Conservation (phyloP, 2,797 vertebrate genomes). For the Ctenopoma kingsleyae region DNA sequence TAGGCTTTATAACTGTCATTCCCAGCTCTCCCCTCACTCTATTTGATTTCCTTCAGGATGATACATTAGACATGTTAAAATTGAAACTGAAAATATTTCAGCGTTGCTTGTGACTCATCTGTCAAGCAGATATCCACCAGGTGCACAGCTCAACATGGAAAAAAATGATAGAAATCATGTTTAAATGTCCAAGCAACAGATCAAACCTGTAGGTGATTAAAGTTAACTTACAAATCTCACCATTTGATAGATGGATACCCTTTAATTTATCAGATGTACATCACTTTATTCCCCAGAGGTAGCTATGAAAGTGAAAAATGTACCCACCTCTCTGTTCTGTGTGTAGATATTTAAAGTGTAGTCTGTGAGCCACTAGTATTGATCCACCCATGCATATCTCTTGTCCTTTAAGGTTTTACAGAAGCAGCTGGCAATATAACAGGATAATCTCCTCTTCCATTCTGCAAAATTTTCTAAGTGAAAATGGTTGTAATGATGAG, state of each 20-base stretch:
- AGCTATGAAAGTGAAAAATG: slow-evolving; percentile 57
- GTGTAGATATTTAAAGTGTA: slow-evolving; percentile 51
- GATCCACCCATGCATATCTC: slow-evolving; percentile 62
- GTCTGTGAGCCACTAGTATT: slow-evolving; percentile 48
- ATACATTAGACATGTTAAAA: slow-evolving; percentile 68
- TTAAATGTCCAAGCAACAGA: slow-evolving; percentile 52
- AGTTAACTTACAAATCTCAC: slow-evolving; percentile 55
- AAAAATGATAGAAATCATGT: slow-evolving; percentile 51
- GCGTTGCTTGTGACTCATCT: slow-evolving; percentile 56
- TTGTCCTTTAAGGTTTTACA: slow-evolving; percentile 53
- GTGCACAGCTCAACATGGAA: slow-evolving; percentile 32
- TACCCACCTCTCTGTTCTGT: slow-evolving; percentile 38
- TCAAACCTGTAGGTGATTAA: slow-evolving; percentile 57
- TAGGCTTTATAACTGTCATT: slow-evolving; percentile 41
- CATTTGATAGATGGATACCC: slow-evolving; percentile 52
- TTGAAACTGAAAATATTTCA: slow-evolving; percentile 68
- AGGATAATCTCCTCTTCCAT: slow-evolving; percentile 57
- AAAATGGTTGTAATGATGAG: slow-evolving; percentile 32
- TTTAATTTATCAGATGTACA: slow-evolving; percentile 61
- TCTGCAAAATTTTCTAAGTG: slow-evolving; percentile 39
- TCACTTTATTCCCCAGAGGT: slow-evolving; percentile 39
- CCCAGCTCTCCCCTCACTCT: slow-evolving; percentile 47
- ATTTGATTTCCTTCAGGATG: slow-evolving; percentile 69
- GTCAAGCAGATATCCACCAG: slow-evolving; percentile 59
- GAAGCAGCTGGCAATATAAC: slow-evolving; percentile 61